Base-by-base conservation (phyloP, 2,113 vertebrate species). In the Channa argus region DNA sequence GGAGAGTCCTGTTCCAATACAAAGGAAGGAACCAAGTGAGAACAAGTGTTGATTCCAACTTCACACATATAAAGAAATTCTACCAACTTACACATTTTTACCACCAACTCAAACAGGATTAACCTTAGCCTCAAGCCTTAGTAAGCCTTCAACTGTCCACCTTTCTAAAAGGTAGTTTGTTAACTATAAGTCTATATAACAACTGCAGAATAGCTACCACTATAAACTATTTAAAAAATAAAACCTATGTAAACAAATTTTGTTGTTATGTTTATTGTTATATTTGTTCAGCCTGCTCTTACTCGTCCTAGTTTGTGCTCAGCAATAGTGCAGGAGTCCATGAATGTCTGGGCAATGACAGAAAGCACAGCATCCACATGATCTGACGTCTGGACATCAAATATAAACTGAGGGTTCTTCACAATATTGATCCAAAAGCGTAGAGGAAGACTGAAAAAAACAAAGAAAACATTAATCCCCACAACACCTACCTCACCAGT, bases 371-470 rank as follows among this genome's bases (percentile, higher is more conserved):
- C 97, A 0, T 99, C 98, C 85, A 98, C 96, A 0, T 98, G 97
- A 78, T 99, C 98, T 0, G 97, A 99, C 0, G 96, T 97, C 92
- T 99, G 98, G 56, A 99, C 96, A 6, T 99, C 97, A 52, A 98
- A 99, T 71, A 98, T 96, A 41, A 99, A 99, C 93, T 99, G 97
- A 0, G 98, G 97, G 77, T 99, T 99, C 92, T 99, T 99, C 67
- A 99, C 96, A 9, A 99, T 97, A 88, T 98, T 99, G 94, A 99
- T 97, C 98, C 98, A 99, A 91, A 99, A 99, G 60, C 98, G 94
- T 75, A 99, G 90, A 0, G 98, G 98, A 52, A 99, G 93, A 89
- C 98, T 99, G 92, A 0, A 67, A 67, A 0, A 58, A 1, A 74
- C 14, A 24, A 24, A 39, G 11, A 9, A n/a, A 3, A 60, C 5